Evolutionary conservation across 1,140 invertebrate genomes (phyloP).

Genomic region (Macrostomum lignano): DNA sequence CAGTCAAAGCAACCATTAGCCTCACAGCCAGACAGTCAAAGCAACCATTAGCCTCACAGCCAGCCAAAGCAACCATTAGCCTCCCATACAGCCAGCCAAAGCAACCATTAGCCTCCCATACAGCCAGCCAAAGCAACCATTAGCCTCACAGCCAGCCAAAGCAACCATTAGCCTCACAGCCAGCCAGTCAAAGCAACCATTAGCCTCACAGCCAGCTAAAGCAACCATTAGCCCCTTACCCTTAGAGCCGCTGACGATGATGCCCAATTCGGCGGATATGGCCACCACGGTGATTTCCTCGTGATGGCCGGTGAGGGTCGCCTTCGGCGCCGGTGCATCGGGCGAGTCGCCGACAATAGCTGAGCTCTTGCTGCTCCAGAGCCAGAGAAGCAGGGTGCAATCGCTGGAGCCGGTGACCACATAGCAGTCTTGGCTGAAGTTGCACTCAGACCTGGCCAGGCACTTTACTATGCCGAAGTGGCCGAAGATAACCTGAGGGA

Average conservation of each 20-base stretch:
- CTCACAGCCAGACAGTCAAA: too few species aligned
- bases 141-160: too few species aligned
- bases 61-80: too few species aligned
- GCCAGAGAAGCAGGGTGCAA: conserved; percentile 86
- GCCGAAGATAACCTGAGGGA: conserved; percentile 86
- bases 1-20: too few species aligned
- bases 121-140: too few species aligned
- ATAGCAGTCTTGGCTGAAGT: conserved; percentile 90
- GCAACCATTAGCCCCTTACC: conserved; percentile 12
- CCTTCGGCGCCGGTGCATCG: conserved; percentile 62
- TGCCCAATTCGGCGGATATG: conserved; percentile 77
- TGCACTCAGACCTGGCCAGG: conserved; percentile 57
- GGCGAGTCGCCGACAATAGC: conserved; percentile 59
- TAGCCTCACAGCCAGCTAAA: background rate
- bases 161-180: too few species aligned
- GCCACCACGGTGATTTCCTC: conserved; percentile 69
- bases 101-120: too few species aligned
- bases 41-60: too few species aligned
- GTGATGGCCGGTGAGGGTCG: conserved; percentile 82
- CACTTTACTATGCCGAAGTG: conserved; percentile 96
- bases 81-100: too few species aligned
- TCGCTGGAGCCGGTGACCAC: conserved; percentile 85
- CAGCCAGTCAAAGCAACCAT: too few species aligned
- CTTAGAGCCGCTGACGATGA: conserved; percentile 60
- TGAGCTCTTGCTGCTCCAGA: conserved; percentile 80